Base-by-base conservation (phyloP, 2,888 invertebrate genomes). In the Pardosa pseudoannulata region DNA sequence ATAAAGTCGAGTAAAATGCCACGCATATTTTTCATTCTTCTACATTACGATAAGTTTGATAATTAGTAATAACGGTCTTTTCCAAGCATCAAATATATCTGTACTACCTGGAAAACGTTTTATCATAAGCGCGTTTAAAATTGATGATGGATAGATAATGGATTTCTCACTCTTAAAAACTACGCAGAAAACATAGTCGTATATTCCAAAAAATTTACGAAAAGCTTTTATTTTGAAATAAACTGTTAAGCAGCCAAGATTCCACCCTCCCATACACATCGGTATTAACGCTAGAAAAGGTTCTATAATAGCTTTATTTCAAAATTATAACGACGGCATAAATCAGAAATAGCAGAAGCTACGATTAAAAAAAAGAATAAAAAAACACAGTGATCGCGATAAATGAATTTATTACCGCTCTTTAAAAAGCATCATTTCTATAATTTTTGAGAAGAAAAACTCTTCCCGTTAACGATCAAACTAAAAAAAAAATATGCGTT, bases 391-490 rank as follows among this genome's bases (percentile, higher is more conserved):
- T 85, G 78, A 78, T 78, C 83, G 67, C 78, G 78, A 78, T 85
- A 85, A 85, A 85, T 85, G 78, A 85, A 85, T 85, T 85, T 85
- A 85, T 85, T 85, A 85, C 83, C 67, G 67, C 64, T 11, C 65
- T 50, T 73, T 75, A 70, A 85, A 85, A 78, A 70, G 73, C 72
- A 78, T 72, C 78, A 78, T 78, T 78, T 73, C 41, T 65, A 67
- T 71, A 85, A 85, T 85, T 85, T 76, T 39, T 65, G 29, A 32
- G 64, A 75, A 68, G 28, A 32, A 68, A 73, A 62, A 67, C 46
- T 71, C 76, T 83, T 36, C 50, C 28, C 65, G 46, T 72, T 85
- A 85, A 85, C 76, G 83, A 78, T 79, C 67, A 50, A 29, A n/a
- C 11, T 23, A 27, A 27, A 27, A 11, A 11, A 27, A 65, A 65